A percentile compares a stretch with the other conserved stretches of the same genome.
Conservation (phyloP, 2,888 invertebrate species). For the Corbicula japonica region DNA sequence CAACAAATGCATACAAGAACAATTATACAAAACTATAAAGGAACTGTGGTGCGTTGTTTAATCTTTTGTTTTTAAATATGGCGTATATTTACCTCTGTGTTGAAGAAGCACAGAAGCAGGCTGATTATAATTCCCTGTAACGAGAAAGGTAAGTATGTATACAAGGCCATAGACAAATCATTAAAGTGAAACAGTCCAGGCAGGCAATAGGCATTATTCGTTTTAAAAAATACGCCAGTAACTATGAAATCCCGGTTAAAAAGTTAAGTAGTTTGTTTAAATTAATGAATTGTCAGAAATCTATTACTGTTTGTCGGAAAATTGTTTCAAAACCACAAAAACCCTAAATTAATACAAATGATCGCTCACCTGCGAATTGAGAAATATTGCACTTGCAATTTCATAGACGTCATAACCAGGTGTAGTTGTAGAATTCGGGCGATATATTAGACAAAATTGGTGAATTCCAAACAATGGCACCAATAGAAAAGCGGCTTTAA, state of each 20-base stretch:
- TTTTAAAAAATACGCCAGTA: not conserved
- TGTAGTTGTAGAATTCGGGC: constrained; percentile 66
- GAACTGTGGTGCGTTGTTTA: no score
- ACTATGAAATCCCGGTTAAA: no score
- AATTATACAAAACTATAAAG: not conserved
- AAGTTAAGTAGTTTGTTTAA: not conserved
- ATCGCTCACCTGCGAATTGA: constrained; percentile 80
- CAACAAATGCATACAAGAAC: not conserved
- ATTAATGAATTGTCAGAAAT: not conserved
- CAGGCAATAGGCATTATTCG: not conserved
- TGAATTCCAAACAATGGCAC: constrained; percentile 84
- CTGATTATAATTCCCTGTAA: constrained; percentile 96
- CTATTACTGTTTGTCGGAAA: not conserved
- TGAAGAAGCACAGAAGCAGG: constrained; percentile 93
- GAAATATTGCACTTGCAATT: constrained; percentile 65
- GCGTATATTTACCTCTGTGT: constrained; percentile 96
- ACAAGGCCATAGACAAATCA: not conserved
- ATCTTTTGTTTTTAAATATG: no score
- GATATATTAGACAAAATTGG: constrained; percentile 78
- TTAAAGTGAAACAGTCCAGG: not conserved
- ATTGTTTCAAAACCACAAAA: not conserved
- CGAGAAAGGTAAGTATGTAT: constrained; percentile 3
- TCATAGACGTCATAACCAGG: constrained; percentile 45
- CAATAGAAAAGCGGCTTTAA: constrained; percentile 83
- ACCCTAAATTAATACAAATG: not conserved